phyloP scores from a whole-genome alignment of 2,113 vertebrate species.

The Hystrix cristata region DNA sequence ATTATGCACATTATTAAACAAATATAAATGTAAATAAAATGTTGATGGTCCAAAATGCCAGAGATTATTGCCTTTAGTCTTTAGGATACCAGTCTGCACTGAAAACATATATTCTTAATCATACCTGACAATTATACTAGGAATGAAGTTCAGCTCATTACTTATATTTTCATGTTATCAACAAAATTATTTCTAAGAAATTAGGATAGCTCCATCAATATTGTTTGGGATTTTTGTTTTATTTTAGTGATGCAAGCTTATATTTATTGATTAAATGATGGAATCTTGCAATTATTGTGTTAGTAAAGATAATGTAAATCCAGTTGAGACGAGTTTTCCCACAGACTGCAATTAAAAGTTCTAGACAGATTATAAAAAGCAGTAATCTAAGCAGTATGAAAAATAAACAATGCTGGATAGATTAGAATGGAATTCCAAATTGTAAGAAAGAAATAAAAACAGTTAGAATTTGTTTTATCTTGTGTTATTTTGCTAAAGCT shows the following conservation, averaged over 20 bases:
- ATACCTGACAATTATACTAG: not conserved
- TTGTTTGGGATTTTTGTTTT: not conserved
- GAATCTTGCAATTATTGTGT: not conserved
- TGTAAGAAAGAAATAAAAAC: not conserved
- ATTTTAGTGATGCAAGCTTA: not conserved
- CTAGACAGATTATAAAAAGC: not conserved
- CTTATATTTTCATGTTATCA: not conserved
- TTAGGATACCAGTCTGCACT: not conserved
- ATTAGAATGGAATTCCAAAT: not conserved
- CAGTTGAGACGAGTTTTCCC: not conserved
- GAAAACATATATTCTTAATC: not conserved
- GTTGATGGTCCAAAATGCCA: not conserved
- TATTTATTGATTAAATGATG: constrained; percentile 7
- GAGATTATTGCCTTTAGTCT: not conserved
- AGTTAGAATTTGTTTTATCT: not conserved
- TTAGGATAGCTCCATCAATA: not conserved
- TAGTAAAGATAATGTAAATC: not conserved
- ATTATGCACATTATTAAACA: not conserved
- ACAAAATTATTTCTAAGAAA: not conserved
- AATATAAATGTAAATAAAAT: not conserved
- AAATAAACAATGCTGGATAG: not conserved
- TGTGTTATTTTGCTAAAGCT: not conserved
- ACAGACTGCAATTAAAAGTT: not conserved
- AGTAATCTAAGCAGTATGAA: not conserved
- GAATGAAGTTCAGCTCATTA: not conserved